phyloP scores from a whole-genome alignment of 2,888 invertebrate species.

The Phyllotreta cruciferae region DNA sequence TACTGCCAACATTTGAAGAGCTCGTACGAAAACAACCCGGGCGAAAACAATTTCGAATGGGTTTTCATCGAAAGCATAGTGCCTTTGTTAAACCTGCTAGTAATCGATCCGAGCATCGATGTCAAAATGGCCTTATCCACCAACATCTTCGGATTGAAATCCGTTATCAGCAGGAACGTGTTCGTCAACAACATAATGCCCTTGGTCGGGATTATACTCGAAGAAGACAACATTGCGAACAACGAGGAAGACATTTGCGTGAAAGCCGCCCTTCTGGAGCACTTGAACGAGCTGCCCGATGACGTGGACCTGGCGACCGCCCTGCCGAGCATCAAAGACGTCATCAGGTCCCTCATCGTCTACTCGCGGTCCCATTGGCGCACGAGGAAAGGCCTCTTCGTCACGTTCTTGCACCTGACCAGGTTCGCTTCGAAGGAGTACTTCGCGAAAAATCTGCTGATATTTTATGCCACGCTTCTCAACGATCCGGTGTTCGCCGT shows the following conservation, averaged over 20 bases:
- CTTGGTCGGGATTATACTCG: conserved; percentile 50
- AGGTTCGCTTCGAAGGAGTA: conserved; percentile 50
- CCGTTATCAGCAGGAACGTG: conserved; percentile 48
- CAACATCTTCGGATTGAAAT: conserved; percentile 49
- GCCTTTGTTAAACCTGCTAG: conserved; percentile 48
- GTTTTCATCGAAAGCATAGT: conserved; percentile 50
- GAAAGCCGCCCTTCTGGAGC: conserved; percentile 54
- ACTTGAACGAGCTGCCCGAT: conserved; percentile 52
- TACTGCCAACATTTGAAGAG: conserved; percentile 48
- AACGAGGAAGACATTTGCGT: conserved; percentile 49
- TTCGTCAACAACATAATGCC: conserved; percentile 53
- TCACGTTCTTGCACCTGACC: conserved; percentile 53
- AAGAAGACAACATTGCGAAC: conserved; percentile 51
- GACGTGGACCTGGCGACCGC: conserved; percentile 50
- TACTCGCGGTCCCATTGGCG: conserved; percentile 55
- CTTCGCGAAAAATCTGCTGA: conserved; percentile 52
- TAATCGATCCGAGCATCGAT: conserved; percentile 48
- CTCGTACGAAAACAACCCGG: conserved; percentile 43
- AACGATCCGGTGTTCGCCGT: conserved; percentile 55
- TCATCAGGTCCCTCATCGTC: conserved; percentile 51
- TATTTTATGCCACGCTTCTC: conserved; percentile 52
- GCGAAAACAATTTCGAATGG: conserved; percentile 49
- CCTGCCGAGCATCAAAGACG: conserved; percentile 48
- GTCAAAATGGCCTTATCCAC: conserved; percentile 51
- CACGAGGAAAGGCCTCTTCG: conserved; percentile 52